Evolutionary conservation across 2,888 invertebrate genomes (phyloP), one percentile per base, ranked within the genome.

Genomic region (Disparrhopalites patrizii): DNA sequence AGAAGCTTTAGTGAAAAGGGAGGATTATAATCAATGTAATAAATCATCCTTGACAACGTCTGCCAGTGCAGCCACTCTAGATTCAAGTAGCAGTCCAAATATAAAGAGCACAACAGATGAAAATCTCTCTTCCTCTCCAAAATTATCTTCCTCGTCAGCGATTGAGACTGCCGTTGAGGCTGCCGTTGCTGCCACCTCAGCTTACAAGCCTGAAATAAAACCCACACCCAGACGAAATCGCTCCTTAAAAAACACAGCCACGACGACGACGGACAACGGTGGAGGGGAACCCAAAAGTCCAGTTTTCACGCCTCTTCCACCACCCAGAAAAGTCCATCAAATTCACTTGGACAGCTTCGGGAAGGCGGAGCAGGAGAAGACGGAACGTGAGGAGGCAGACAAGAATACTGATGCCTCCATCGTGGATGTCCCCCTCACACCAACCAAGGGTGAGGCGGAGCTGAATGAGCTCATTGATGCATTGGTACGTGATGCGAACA

Each of bases 401-500:
- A n/a, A 27, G 25, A 40, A 43, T 8, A 8, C 23, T 10, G 7
- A 5, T 10, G 54, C 54, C 5, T 10, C 10, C 10, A 13, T 8
- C 10, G 10, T 15, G 51, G 18, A 50, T 13, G 8, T 10, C 51
- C 7, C 54, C 10, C 7, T 13, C 15, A 20, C n/a, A 8, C 31
- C 47, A 18, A 38, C n/a, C 18, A 33, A 30, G 38, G 64, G 67
- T 23, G 83, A 78, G 80, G 81, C 79, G 79, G 81, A 82, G 67
- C 79, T 89, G 78, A 88, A 89, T 78, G 88, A 89, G 77, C 84
- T 89, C 38, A 80, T 90, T 58, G 86, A 87, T 75, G 85, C 87
- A 77, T 82, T 90, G 67, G 88, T 88, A 13, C 85, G 85, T 77
- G 89, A 90, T 82, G 88, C 89, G 15, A 71, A 73, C 65, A 68